Evolutionary conservation across 2,113 vertebrate species (phyloP), one percentile per base, ranked within the genome.

Genomic region (Campylomormyrus tamandua): DNA sequence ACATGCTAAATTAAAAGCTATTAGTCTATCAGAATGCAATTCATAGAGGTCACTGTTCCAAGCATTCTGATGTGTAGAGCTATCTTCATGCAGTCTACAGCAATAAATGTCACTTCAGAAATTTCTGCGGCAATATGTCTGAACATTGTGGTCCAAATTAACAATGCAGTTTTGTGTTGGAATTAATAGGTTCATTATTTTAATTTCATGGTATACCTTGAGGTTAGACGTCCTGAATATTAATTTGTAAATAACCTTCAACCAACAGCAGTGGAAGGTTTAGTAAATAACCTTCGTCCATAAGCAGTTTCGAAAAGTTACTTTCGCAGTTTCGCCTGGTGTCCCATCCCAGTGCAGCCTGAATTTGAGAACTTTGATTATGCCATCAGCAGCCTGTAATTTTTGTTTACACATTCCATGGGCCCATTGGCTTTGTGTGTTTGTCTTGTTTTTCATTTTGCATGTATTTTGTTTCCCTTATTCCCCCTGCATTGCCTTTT

Each of bases 401-500:
- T 80, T 80, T 70, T 70, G 62, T 70, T 70, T 31, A 11, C 62
- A 27, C 62, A 70, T 70, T 31, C 62, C 62, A 27, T 70, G 27
- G 62, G 9, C 10, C 62, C n/a, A 31, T 3, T 84, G 83, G 83
- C 87, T 66, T 74, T 92, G 27, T 86, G 21, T 48, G 58, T 11
- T 90, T n/a, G 90, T 27, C 90, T 49, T 39, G 86, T 49, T 50
- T 91, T 90, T 89, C 27, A 17, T 90, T 87, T 90, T 89, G 89
- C 91, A 90, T 90, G 90, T 66, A 24, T 50, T 31, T 53, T 89
- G 50, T 91, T 27, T 95, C 95, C 94, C 56, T 74, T 90, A 95
- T 96, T 96, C 94, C 93, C 93, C 94, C 92, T 94, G 92, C 94
- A 92, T 93, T 95, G 94, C 88, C 92, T 95, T 56, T 95, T 95